Conservation (phyloP, 2,888 invertebrate genomes). For the Plagodis dolabraria region DNA sequence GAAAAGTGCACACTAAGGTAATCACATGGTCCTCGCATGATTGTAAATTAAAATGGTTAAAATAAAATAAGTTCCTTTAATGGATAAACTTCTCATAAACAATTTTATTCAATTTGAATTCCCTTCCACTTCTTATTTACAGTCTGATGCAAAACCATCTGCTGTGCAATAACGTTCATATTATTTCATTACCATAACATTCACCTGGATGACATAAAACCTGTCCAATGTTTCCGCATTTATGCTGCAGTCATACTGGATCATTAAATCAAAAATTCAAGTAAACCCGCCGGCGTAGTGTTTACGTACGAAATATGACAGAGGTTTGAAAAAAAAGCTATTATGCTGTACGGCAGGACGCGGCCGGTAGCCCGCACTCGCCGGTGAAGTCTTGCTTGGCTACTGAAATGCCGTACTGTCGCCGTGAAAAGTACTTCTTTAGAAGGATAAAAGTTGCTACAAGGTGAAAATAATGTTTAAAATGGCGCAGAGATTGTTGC, state of each 20-base stretch:
- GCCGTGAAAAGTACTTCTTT: constrained; percentile 40
- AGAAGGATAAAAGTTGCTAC: no score
- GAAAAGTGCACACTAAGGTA: no score
- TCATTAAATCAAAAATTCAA: constrained; percentile 40
- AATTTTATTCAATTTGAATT: no score
- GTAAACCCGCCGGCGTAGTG: constrained; percentile 31
- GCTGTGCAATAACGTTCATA: constrained; percentile 1
- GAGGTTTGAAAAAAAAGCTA: constrained; percentile 72
- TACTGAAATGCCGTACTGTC: constrained; percentile 51
- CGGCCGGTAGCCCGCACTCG: constrained; percentile 58
- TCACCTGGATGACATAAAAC: constrained; percentile 16
- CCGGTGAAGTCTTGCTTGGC: constrained; percentile 48
- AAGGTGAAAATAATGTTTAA: no score
- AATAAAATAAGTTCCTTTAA: no score
- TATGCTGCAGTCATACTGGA: constrained; percentile 5
- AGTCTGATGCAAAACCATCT: constrained; percentile 3
- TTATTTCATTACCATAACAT: constrained; percentile 8
- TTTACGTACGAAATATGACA: constrained; percentile 63
- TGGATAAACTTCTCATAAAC: no score
- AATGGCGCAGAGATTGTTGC: no score
- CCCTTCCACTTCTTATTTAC: background rate
- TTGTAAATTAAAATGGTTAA: no score
- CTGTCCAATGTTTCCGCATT: constrained; percentile 22
- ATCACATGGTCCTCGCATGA: no score
- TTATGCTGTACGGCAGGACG: constrained; percentile 68